Conservation (phyloP, 2,888 invertebrate genomes). For the Clitarchus hookeri region DNA sequence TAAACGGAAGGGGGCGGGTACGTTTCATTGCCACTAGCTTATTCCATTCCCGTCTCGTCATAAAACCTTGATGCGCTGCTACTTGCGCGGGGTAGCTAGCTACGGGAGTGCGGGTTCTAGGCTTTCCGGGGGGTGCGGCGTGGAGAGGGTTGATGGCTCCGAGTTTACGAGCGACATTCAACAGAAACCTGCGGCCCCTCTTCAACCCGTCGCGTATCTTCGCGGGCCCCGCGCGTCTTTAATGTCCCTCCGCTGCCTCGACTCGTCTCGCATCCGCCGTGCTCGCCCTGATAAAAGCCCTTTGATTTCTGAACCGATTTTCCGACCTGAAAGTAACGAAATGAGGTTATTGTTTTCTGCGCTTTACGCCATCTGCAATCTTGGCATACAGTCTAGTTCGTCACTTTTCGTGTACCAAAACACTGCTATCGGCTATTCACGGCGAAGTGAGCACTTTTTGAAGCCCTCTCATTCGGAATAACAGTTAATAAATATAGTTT, state of each 20-base stretch:
- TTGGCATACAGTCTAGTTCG: too few species aligned
- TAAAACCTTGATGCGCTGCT: constrained; percentile 19
- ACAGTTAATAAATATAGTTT: too few species aligned
- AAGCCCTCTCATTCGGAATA: too few species aligned
- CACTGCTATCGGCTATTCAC: too few species aligned
- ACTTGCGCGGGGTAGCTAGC: background rate
- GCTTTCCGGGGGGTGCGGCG: background rate
- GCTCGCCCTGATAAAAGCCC: background rate
- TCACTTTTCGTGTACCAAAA: too few species aligned
- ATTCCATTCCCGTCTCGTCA: constrained; percentile 25
- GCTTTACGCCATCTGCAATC: too few species aligned
- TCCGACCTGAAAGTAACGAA: background rate
- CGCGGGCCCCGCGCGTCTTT: background rate
- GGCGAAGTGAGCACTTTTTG: too few species aligned
- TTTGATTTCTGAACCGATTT: background rate
- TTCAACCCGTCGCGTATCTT: background rate
- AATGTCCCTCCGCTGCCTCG: background rate
- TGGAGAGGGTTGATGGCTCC: background rate
- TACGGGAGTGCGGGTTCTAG: too few species aligned
- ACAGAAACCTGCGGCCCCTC: background rate
- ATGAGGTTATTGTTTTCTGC: too few species aligned
- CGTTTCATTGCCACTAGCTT: constrained; percentile 6
- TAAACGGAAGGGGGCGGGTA: background rate
- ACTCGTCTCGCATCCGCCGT: background rate
- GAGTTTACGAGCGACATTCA: constrained; percentile 2